Evolutionary conservation across 2,113 vertebrate genomes (phyloP).

Genomic region (Tiliqua scincoides): DNA sequence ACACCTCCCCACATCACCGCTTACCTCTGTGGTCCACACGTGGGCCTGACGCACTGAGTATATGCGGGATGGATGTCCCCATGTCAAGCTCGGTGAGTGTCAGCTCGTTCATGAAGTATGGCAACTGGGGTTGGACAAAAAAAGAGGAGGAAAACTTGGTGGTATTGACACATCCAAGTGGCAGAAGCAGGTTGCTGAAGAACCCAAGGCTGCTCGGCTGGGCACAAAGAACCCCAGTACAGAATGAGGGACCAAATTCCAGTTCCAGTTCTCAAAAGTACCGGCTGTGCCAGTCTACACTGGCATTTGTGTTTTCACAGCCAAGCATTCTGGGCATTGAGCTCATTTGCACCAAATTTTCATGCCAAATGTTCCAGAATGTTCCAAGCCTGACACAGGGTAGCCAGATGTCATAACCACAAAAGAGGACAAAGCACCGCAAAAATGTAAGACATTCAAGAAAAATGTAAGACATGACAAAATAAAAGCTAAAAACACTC

Average conservation of each 20-base stretch:
- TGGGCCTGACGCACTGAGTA: slow-evolving; percentile 78
- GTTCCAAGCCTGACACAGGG: too few species aligned
- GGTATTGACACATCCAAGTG: rapidly evolving
- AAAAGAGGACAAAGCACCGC: too few species aligned
- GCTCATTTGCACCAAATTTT: background rate
- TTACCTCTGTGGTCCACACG: slow-evolving; percentile 81
- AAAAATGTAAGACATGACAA: too few species aligned
- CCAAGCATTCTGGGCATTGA: background rate
- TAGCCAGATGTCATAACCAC: too few species aligned
- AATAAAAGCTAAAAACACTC: too few species aligned
- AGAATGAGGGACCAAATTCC: too few species aligned
- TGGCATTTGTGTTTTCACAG: too few species aligned
- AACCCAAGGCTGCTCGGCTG: background rate
- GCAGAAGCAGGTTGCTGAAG: background rate
- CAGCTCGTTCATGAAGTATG: slow-evolving; percentile 91
- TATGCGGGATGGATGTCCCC: slow-evolving; percentile 84
- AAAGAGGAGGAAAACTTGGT: rapidly evolving
- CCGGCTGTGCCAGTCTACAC: background rate
- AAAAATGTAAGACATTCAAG: too few species aligned
- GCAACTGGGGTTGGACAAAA: slow-evolving; percentile 76
- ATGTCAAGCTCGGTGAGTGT: slow-evolving; percentile 86
- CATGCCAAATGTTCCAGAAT: too few species aligned
- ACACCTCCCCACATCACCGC: background rate
- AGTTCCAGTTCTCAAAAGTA: background rate
- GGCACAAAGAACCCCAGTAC: too few species aligned